Conservation (phyloP, 2,797 vertebrate species). For the Tamandua tetradactyla region DNA sequence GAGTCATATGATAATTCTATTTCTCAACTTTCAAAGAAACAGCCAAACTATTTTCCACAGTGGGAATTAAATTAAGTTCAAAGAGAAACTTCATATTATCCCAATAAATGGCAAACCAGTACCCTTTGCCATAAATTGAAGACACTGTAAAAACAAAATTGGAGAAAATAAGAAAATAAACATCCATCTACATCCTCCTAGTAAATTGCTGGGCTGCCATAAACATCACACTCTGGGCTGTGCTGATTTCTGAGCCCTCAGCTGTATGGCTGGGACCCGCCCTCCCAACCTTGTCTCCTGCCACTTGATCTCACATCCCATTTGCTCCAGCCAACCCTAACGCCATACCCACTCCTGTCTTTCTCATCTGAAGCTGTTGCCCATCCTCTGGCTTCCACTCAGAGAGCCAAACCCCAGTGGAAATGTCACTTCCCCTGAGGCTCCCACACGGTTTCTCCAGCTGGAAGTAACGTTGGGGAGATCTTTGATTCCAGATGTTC, state of each 20-base stretch:
- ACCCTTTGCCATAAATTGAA: neutral
- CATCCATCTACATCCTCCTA: neutral
- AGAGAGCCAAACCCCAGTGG: neutral
- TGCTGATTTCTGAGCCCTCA: neutral
- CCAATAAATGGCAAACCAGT: neutral
- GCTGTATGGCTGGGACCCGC: neutral
- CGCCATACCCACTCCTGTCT: neutral
- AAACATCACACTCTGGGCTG: neutral
- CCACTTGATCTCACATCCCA: neutral
- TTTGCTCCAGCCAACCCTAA: neutral
- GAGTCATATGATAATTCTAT: too few species aligned
- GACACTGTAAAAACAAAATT: neutral
- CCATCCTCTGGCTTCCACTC: neutral
- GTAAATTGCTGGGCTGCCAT: neutral
- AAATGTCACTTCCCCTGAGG: neutral
- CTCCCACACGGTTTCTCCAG: neutral
- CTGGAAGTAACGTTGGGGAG: neutral
- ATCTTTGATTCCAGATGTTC: constrained; percentile 54
- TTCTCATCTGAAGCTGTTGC: neutral
- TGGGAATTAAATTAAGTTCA: constrained; percentile 4
- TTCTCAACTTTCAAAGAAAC: too few species aligned
- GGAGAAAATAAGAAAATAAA: neutral
- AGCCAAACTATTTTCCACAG: too few species aligned
- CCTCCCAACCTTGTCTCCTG: neutral
- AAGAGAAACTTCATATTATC: constrained; percentile 32